Evolutionary conservation across 2,797 vertebrate genomes (phyloP).

Genomic region (Perodicticus potto): DNA sequence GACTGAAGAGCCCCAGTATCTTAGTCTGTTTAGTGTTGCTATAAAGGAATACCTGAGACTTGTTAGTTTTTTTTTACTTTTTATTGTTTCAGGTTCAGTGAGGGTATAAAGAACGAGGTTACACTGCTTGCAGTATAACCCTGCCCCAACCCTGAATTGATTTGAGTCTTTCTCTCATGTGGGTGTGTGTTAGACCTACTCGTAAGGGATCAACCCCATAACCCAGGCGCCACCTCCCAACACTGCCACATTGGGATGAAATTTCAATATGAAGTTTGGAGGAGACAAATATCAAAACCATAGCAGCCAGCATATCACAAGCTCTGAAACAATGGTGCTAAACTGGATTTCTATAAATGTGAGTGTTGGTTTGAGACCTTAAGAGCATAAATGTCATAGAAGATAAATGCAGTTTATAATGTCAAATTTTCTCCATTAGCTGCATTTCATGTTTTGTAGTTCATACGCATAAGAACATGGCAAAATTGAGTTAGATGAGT

Average conservation of each 20-base stretch:
- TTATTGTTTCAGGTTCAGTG: too few species aligned
- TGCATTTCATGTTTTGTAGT: neutral
- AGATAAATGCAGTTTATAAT: neutral
- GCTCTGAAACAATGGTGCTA: neutral
- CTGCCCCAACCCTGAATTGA: too few species aligned
- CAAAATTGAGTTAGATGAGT: neutral
- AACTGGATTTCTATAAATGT: conserved; percentile 22
- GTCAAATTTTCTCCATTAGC: neutral
- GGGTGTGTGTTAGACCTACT: neutral
- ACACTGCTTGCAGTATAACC: too few species aligned
- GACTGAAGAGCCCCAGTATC: neutral
- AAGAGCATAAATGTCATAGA: neutral
- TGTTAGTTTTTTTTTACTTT: neutral
- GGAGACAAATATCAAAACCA: neutral
- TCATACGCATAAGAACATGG: neutral
- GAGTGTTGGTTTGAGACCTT: neutral
- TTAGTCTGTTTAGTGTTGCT: neutral
- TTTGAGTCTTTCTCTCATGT: too few species aligned
- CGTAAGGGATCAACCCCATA: neutral
- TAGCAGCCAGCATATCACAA: neutral
- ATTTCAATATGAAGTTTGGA: neutral
- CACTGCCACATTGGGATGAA: neutral
- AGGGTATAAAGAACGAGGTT: too few species aligned
- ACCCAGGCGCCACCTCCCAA: neutral
- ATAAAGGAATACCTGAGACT: neutral